Evolutionary conservation across 2,113 vertebrate genomes (phyloP).

Genomic region (Aix galericulata): DNA sequence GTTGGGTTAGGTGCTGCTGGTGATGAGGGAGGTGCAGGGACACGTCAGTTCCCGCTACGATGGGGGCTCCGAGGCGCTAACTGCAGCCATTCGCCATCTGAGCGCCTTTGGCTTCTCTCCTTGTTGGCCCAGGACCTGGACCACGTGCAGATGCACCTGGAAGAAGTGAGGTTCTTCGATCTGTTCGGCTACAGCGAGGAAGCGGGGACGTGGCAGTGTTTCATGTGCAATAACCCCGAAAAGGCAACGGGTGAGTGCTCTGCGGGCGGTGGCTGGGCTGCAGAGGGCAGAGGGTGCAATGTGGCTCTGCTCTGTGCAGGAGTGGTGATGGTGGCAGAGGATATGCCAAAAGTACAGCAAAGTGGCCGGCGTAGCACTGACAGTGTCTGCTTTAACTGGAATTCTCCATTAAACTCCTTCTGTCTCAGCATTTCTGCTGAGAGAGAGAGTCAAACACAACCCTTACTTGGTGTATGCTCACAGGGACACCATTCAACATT

Average conservation of each 20-base stretch:
- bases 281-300: rapidly evolving
- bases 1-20: background rate
- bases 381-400: rapidly evolving
- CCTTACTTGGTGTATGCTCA: background rate
- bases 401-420: background rate
- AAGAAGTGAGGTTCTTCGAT: conserved; percentile 97
- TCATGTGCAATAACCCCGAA: conserved; percentile 98
- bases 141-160: conserved; percentile 86
- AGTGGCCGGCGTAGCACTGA: background rate
- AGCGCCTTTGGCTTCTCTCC: background rate
- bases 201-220: conserved; percentile 89
- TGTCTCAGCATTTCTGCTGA: background rate
- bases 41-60: background rate
- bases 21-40: too few relatives aligned
- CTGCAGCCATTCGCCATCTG: background rate
- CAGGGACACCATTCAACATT: background rate
- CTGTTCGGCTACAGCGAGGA: conserved; percentile 93
- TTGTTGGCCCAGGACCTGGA: conserved; percentile 86
- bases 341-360: background rate
- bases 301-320: background rate
- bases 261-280: background rate
- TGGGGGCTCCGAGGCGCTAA: background rate
- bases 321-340: background rate
- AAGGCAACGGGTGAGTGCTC: conserved; percentile 86
- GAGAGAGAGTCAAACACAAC: background rate